Evolutionary conservation across 2,797 vertebrate species (phyloP), one percentile per base, ranked within the genome.

Genomic region (Amblyraja radiata): DNA sequence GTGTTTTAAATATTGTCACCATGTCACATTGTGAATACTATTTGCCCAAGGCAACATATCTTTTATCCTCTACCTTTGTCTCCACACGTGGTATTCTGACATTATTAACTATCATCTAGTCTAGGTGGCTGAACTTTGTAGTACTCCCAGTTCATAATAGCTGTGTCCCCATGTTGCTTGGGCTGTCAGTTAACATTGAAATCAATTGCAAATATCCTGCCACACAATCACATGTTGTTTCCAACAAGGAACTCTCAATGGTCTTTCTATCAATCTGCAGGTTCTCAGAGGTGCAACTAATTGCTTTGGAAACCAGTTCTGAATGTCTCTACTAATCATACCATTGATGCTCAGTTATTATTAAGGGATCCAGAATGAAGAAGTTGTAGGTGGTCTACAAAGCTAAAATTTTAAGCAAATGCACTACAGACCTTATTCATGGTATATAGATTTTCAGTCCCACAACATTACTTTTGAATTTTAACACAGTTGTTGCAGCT

Each of bases 131-230:
- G 32, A 74, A 54, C 21, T 91, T 91, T 91, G 32, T 25, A 36
- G 36, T 91, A 25, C 14, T 91, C 88, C 68, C 68, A 91, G 88
- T 39, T 74, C 32, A 73, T 25, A 73, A 36, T 91, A 10, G 18
- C 73, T 13, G 16, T 54, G 18, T 54, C 23, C 39, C 58, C 61
- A 61, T 91, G 21, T 36, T 71, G 36, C 28, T 32, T 88, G 84
- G 32, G 63, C 28, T 88, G 84, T 88, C 84, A 88, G 13, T 5
- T 88, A 88, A 88, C 25, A 88, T 65, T 28, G n/a, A 63, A 88
- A 88, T 88, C 63, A 63, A 65, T 58, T 88, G 58, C 23, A 61
- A 54, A 16, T 68, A 21, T 32, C 10, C 63, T 86, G n/a, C 36
- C 28, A n/a, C 54, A 84, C 13, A 65, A 32, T 68, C 61, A 36